Base-by-base conservation (phyloP, 1,140 invertebrate species). In the Nasonia giraulti region DNA sequence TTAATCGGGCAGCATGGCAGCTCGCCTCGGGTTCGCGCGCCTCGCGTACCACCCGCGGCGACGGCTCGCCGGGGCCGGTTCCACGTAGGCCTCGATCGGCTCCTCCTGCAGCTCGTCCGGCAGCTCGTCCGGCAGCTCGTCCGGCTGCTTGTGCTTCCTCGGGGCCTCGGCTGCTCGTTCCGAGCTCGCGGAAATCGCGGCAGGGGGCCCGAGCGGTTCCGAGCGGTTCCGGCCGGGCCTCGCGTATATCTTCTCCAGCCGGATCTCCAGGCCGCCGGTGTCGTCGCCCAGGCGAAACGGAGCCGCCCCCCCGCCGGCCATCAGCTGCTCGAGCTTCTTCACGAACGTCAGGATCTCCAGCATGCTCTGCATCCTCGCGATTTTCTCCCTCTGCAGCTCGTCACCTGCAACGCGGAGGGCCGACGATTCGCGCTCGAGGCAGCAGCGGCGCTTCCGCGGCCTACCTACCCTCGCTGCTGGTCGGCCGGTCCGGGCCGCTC, bases 341-440 rank as follows among this genome's bases (percentile, higher is more conserved):
- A 79, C 20, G 31, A 79, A 79, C 12, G 89, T 90, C 79, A 90
- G 37, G 77, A 90, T 89, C 71, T 90, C 86, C 33, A 90, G 87
- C 33, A 89, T 87, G 78, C 89, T 89, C 83, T 85, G 85, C 68
- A 86, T 89, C n/a, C 17, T 50, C 4, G 10, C n/a, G 75, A 37
- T 40, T 37, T 89, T 89, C 75, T 90, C 89, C 11, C 6, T 0
- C 37, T 75, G 11, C 71, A 27, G 27, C 27, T 27, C 40, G 40
- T 44, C 40, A 37, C 33, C 33, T 37, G 33, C 33, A 37, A 37
- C 33, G 33, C 3, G 33, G 3, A 6, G 5, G 0, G 33, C 33
- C 33, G 33, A 37, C 33, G 27, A 37, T 37, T 37, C 33, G 33
- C 33, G 33, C 33, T 37, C 33, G 33, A 6, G 33, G 4, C 33